Evolutionary conservation across 2,797 vertebrate genomes (phyloP), one percentile per base, ranked within the genome.

Genomic region (Limosa lapponica): DNA sequence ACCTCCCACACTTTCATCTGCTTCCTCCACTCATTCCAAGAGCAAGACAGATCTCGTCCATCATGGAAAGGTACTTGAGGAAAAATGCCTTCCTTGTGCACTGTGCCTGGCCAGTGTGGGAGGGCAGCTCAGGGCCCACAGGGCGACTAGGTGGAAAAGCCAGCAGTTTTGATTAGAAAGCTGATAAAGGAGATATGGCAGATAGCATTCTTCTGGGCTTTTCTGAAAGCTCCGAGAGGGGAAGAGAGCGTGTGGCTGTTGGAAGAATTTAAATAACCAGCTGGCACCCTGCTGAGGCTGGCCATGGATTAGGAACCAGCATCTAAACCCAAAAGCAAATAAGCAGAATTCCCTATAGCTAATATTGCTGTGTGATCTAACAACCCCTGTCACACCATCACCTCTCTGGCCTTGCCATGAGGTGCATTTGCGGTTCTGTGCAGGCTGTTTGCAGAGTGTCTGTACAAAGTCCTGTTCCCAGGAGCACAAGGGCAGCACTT

Each of bases 311-410:
- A 80, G 37, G 43, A 89, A n/a, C 27, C 72, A 82, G 57, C 41
- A 59, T 72, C 59, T 87, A 82, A 87, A 73, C 6, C 43, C 59
- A 43, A 79, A 90, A 81, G 41, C 41, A 59, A 87, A 34, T 32
- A 52, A 77, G 3, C 6, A 15, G 57, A 78, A 79, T 71, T 64
- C 14, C 25, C 44, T 62, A 3, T 20, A 49, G 39, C n/a, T 64
- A 23, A 10, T 7, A 25, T 59, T 46, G 37, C n/a, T 23, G 1
- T 0, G 2, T 83, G 37, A 44, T 54, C 32, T 43, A 27, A 39
- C 24, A 34, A 25, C 25, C n/a, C 19, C 16, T 27, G 6, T 37
- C 37, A 44, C n/a, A 16, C 34, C 0, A 0, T 6, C 16, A 4
- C 17, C 30, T 34, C 77, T 36, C 79, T 75, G 30, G 22, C 19